Evolutionary conservation across 1,140 invertebrate genomes (phyloP).

Genomic region (Plodia interpunctella): DNA sequence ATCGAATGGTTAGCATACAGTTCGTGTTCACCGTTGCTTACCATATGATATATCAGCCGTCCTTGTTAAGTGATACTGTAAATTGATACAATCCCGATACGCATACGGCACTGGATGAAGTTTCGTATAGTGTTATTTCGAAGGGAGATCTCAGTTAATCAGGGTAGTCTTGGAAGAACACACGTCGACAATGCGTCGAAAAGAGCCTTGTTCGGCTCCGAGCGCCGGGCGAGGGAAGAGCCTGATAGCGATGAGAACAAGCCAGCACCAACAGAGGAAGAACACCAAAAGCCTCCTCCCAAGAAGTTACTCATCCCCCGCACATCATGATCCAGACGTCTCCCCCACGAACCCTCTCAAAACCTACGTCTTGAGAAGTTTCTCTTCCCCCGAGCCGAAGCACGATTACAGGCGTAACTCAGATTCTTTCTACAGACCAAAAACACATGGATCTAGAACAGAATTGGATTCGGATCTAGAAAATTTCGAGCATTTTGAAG

Average conservation of each 20-base stretch:
- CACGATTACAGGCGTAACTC: conserved; percentile 42
- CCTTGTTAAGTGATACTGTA: conserved; percentile 66
- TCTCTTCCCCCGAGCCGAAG: conserved; percentile 60
- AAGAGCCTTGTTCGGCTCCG: conserved; percentile 37
- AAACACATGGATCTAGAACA: conserved; percentile 46
- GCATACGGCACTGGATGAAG: conserved; percentile 42
- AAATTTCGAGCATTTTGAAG: conserved; percentile 63
- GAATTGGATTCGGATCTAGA: conserved; percentile 68
- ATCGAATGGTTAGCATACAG: conserved; percentile 39
- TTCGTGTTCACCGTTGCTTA: conserved; percentile 61
- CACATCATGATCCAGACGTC: conserved; percentile 23
- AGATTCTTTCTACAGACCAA: conserved; percentile 47
- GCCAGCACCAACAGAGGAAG: conserved; percentile 55
- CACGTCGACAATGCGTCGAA: conserved; percentile 56
- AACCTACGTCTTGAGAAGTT: conserved; percentile 52
- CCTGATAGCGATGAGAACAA: conserved; percentile 59
- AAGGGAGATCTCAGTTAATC: conserved; percentile 40
- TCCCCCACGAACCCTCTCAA: conserved; percentile 29
- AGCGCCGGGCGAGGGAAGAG: conserved; percentile 47
- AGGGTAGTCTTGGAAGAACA: conserved; percentile 34
- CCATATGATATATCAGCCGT: conserved; percentile 64
- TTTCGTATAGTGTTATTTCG: conserved; percentile 40
- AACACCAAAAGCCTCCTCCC: conserved; percentile 50
- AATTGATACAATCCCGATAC: conserved; percentile 55
- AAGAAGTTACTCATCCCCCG: conserved; percentile 59